Conservation (phyloP, 2,888 invertebrate genomes). For the Clitarchus hookeri region DNA sequence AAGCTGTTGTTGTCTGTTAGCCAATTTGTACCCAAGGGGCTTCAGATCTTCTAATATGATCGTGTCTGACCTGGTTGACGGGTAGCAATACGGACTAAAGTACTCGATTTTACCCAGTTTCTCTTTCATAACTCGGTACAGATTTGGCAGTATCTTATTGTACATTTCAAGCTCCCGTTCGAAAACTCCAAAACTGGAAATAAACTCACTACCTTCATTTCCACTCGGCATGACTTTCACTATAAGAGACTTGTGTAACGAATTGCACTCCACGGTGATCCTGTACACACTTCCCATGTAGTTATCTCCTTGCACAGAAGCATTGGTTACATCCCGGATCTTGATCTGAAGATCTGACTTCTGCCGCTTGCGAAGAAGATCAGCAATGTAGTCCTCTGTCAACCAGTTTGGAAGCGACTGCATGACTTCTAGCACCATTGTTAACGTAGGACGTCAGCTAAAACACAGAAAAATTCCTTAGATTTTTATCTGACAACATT, state of each 20-base stretch:
- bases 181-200: not conserved
- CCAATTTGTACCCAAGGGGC: not conserved
- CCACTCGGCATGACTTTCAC: not conserved
- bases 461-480: not conserved
- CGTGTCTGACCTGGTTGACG: not conserved
- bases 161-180: not conserved
- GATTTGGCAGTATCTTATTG: not conserved
- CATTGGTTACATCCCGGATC: not conserved
- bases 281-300: not conserved
- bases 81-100: not conserved
- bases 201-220: too few relatives aligned
- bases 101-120: not conserved
- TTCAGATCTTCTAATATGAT: slow-evolving; percentile 1
- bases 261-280: not conserved
- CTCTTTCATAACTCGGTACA: not conserved
- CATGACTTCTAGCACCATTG: not conserved
- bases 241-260: not conserved
- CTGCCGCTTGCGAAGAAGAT: not conserved
- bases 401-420: not conserved
- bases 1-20: not conserved
- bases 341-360: not conserved
- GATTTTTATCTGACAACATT: too few relatives aligned
- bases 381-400: not conserved
- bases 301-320: not conserved
- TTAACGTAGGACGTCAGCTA: not conserved